Evolutionary conservation across 2,113 vertebrate species (phyloP), one percentile per base, ranked within the genome.

Genomic region (Cavia porcellus): DNA sequence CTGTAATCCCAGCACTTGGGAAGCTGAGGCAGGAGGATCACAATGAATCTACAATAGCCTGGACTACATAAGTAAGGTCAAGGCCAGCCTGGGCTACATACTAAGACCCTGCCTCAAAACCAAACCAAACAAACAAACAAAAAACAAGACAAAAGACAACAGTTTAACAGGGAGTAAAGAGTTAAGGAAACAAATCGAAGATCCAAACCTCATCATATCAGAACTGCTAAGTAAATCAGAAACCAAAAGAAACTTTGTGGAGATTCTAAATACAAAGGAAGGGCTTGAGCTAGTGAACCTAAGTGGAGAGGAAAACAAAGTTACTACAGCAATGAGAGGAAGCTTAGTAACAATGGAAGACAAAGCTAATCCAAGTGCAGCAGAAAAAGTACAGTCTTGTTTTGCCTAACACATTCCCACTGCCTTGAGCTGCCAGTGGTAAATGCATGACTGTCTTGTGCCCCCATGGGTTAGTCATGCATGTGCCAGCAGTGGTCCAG

Each of bases 141-240:
- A 61, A 72, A n/a, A 72, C 2, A 38, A 38, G 14, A 35, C 12
- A 61, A 64, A 10, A 42, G 61, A 70, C 38, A 38, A 77, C 30
- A 57, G 11, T 80, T 85, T 94, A 75, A 86, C 61, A 84, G n/a
- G 72, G 64, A 35, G 10, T 19, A 11, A 84, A 72, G 55, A 87
- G 52, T 77, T 83, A 62, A 93, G 35, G 91, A 79, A 68, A 70
- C 52, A 93, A 91, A 45, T 64, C 19, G 50, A 90, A 45, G 61
- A 47, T 50, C 68, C 61, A 77, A 86, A 52, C 19, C 19, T 17
- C 30, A 28, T 7, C 25, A 0, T 70, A 42, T 93, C 55, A 72
- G 62, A 74, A 79, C 22, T 79, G 7, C 42, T n/a, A 55, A 74
- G 57, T n/a, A 82, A 25, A n/a, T 61, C 66, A 47, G 66, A 86